Conservation (phyloP, 2,113 vertebrate species). For the Coracopsis vasa region DNA sequence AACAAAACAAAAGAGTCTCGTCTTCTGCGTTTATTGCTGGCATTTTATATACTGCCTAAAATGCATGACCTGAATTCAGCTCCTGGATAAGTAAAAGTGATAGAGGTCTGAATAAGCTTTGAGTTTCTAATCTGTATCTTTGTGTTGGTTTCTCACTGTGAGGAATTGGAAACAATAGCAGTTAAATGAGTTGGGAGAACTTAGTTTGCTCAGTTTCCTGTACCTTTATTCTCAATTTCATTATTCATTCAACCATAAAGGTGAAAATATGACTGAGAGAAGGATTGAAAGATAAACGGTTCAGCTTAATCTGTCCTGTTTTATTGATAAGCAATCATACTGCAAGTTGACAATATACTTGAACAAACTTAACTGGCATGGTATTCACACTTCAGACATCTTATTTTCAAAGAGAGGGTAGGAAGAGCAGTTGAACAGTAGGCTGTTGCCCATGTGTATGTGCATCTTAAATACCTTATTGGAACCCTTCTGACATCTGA, state of each 20-base stretch:
- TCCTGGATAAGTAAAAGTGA: neutral
- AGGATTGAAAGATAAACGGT: neutral
- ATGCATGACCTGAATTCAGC: neutral
- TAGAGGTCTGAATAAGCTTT: neutral
- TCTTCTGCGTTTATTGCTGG: neutral
- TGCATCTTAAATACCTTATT: neutral
- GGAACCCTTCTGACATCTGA: neutral
- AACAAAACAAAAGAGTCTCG: neutral
- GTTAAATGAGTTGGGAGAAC: neutral
- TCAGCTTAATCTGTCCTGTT: neutral
- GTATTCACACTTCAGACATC: neutral
- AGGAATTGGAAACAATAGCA: neutral
- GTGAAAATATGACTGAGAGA: neutral
- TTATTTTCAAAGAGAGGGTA: neutral
- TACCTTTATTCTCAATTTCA: neutral
- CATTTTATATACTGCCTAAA: neutral
- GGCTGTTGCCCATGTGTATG: neutral
- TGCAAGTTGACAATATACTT: neutral
- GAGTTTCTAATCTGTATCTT: neutral
- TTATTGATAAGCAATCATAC: neutral
- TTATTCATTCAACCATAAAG: neutral
- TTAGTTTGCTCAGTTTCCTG: neutral
- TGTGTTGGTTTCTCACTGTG: neutral
- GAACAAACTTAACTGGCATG: neutral
- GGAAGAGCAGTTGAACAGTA: neutral